Evolutionary conservation across 1,140 invertebrate genomes (phyloP).

Genomic region (Brachionus koreanus): DNA sequence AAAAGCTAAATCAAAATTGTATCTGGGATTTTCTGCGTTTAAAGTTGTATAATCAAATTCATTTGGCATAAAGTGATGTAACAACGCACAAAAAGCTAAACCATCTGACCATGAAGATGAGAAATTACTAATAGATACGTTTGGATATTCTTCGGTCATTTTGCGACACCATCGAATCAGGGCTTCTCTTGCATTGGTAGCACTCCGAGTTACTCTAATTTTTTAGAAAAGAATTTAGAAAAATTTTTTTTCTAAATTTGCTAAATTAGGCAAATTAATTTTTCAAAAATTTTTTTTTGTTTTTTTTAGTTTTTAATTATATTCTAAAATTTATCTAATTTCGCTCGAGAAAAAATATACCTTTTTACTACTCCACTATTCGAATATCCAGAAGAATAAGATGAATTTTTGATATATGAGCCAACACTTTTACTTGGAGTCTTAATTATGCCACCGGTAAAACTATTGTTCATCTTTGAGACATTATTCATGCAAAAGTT

Average conservation of each 20-base stretch:
- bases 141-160: constrained; percentile 24
- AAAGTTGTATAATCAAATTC: constrained; percentile 86
- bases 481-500: neutral
- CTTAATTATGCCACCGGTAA: neutral
- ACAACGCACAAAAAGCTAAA: constrained; percentile 88
- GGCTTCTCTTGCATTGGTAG: constrained; percentile 21
- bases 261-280: no score
- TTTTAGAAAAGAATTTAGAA: no score
- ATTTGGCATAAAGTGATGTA: constrained; percentile 91
- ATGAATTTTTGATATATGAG: constrained; percentile 10
- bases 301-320: no score
- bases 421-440: neutral
- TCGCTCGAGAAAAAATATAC: neutral
- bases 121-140: constrained; percentile 72
- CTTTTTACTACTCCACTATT: constrained; percentile 32
- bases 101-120: constrained; percentile 92
- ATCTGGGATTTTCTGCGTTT: constrained; percentile 63
- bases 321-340: no score
- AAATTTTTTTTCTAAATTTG: no score
- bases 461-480: neutral
- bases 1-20: constrained; percentile 95
- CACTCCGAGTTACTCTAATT: neutral
- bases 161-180: constrained; percentile 32
- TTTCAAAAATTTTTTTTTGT: no score
- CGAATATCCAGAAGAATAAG: neutral